Percentiles rank a stretch among this genome's conserved stretches.
Evolutionary conservation across 1,140 invertebrate species (phyloP).

Genomic region (Drosophila ironensis): DNA sequence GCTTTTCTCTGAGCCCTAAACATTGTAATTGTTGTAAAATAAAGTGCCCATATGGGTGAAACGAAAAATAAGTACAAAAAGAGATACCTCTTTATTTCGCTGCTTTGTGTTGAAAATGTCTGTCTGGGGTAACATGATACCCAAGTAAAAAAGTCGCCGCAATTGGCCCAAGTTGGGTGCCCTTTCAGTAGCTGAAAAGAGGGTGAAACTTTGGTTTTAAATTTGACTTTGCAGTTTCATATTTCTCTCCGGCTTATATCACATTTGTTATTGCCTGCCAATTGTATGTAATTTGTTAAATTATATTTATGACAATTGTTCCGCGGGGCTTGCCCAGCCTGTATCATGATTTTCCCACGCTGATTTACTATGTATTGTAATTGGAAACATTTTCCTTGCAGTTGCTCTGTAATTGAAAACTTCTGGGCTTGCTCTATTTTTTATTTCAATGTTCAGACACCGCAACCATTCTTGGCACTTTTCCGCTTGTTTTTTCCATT

Average conservation of each 20-base stretch:
- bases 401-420: slow-evolving; percentile 16
- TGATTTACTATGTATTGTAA: slow-evolving; percentile 51
- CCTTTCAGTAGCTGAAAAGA: slow-evolving; percentile 8
- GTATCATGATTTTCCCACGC: slow-evolving; percentile 49
- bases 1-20: slow-evolving; percentile 48
- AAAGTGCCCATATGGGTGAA: slow-evolving; percentile 17
- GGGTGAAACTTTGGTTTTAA: slow-evolving; percentile 11
- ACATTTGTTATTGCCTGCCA: slow-evolving; percentile 45
- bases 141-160: slow-evolving; percentile 58
- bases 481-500: slow-evolving; percentile 12
- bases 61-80: not conserved
- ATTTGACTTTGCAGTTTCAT: slow-evolving; percentile 32
- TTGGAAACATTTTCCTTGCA: slow-evolving; percentile 15
- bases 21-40: slow-evolving; percentile 62
- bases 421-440: slow-evolving; percentile 1
- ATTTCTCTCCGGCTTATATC: slow-evolving; percentile 17
- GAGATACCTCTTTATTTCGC: slow-evolving; percentile 28
- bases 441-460: slow-evolving; percentile 26
- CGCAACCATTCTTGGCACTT: slow-evolving; percentile 21
- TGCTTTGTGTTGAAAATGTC: slow-evolving; percentile 15
- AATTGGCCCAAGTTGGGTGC: slow-evolving; percentile 46
- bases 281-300: slow-evolving; percentile 63
- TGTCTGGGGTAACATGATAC: slow-evolving; percentile 65
- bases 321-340: not conserved
- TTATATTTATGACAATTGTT: slow-evolving; percentile 68